Conservation (phyloP, 2,888 invertebrate genomes). For the Pterostichus niger region DNA sequence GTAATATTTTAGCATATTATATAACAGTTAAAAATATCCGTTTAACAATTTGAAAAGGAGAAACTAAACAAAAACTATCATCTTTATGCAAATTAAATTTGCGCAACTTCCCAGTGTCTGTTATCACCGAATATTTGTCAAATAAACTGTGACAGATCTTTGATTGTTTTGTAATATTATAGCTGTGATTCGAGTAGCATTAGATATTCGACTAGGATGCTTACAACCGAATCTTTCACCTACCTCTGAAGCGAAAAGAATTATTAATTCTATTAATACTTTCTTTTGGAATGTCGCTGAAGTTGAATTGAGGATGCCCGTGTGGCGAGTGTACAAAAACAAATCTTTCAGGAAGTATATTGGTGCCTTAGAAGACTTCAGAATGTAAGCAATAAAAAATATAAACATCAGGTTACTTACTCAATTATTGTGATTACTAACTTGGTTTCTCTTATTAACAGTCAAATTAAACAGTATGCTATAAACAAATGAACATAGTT, state of each 20-base stretch:
- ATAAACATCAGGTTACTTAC: neutral
- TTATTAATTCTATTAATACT: slow-evolving; percentile 87
- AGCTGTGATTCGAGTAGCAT: slow-evolving; percentile 90
- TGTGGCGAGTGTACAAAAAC: slow-evolving; percentile 87
- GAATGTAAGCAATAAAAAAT: slow-evolving; percentile 79
- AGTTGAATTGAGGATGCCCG: slow-evolving; percentile 86
- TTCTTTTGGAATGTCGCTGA: slow-evolving; percentile 89
- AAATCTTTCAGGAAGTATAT: slow-evolving; percentile 86
- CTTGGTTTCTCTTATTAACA: slow-evolving; percentile 6
- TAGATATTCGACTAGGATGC: slow-evolving; percentile 90
- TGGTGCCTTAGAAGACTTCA: slow-evolving; percentile 85
- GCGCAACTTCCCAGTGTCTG: neutral
- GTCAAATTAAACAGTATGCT: slow-evolving; percentile 4
- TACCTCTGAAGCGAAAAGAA: slow-evolving; percentile 84
- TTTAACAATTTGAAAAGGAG: neutral
- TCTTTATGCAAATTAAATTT: neutral
- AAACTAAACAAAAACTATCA: neutral
- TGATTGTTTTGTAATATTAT: slow-evolving; percentile 69
- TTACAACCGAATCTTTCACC: slow-evolving; percentile 78
- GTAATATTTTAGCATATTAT: slow-evolving; percentile 73
- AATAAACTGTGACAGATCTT: slow-evolving; percentile 4
- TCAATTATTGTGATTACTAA: neutral
- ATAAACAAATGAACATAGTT: neutral
- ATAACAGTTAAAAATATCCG: neutral
- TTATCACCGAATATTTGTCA: slow-evolving; percentile 20